Evolutionary conservation across 2,888 invertebrate species (phyloP).

Genomic region (Tupiocoris notatus): DNA sequence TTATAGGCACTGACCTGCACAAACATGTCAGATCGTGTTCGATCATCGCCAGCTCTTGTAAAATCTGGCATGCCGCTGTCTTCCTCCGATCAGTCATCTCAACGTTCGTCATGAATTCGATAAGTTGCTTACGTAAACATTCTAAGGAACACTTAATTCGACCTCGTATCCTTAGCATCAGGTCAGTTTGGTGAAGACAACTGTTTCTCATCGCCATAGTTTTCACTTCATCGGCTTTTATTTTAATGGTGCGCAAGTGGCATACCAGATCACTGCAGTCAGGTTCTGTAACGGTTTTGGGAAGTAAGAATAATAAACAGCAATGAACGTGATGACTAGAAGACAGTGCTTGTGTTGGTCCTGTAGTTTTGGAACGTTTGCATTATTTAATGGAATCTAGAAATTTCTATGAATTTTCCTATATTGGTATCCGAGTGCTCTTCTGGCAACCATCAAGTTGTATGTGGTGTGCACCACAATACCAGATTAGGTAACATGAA

Average conservation of each 20-base stretch:
- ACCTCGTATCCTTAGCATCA: slow-evolving; percentile 1
- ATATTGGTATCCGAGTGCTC: too few relatives aligned
- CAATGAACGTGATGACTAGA: too few relatives aligned
- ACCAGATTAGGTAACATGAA: too few relatives aligned
- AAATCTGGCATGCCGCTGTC: neutral
- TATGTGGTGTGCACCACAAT: too few relatives aligned
- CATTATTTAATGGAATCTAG: too few relatives aligned
- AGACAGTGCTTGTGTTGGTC: too few relatives aligned
- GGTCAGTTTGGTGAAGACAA: neutral
- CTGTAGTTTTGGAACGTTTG: too few relatives aligned
- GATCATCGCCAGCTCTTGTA: neutral
- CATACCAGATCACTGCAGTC: neutral
- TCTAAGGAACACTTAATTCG: slow-evolving; percentile 7
- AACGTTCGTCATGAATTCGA: slow-evolving; percentile 4
- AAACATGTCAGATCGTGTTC: slow-evolving; percentile 4
- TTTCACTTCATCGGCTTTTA: slow-evolving; percentile 16
- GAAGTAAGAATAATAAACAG: too few relatives aligned
- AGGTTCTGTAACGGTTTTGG: neutral
- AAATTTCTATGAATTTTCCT: too few relatives aligned
- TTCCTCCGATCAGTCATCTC: neutral
- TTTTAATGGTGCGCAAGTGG: neutral
- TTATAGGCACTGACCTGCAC: neutral
- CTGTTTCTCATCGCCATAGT: neutral
- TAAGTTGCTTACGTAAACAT: neutral
- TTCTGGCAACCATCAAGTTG: too few relatives aligned